phyloP scores from a whole-genome alignment of 2,888 invertebrate species.

The Ligdia adustata region DNA sequence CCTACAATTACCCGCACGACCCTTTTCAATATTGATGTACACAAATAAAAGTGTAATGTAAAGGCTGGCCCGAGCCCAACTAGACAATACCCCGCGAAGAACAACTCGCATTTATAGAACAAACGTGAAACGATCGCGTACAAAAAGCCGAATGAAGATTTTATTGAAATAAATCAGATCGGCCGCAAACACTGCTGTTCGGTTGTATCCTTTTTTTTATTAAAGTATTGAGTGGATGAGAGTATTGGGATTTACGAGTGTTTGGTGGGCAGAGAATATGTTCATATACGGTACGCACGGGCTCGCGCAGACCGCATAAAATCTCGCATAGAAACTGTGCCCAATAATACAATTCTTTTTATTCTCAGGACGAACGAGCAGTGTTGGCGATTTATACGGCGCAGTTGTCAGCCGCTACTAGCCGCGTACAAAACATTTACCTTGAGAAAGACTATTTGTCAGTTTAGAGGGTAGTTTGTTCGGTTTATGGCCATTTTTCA shows the following conservation, averaged over 20 bases:
- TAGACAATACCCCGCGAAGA: conserved; percentile 29
- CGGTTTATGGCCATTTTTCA: conserved; percentile 35
- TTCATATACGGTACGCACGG: conserved; percentile 53
- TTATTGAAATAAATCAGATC: conserved; percentile 68
- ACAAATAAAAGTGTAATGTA: conserved; percentile 31
- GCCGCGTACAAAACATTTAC: conserved; percentile 41
- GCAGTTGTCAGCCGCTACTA: conserved; percentile 44
- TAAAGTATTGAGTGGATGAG: conserved; percentile 61
- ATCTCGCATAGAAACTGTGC: conserved; percentile 53
- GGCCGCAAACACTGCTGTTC: conserved; percentile 48
- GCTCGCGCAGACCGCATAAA: conserved; percentile 60
- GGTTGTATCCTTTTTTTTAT: conserved; percentile 49
- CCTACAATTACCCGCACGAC: conserved; percentile 36
- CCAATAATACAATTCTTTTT: conserved; percentile 64
- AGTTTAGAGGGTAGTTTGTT: conserved; percentile 37
- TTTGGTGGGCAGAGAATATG: conserved; percentile 66
- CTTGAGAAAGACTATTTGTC: conserved; percentile 40
- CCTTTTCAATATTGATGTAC: conserved; percentile 37
- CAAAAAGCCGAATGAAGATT: conserved; percentile 45
- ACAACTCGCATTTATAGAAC: conserved; percentile 24
- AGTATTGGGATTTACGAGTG: conserved; percentile 69
- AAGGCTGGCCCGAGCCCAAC: conserved; percentile 22
- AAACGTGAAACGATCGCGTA: conserved; percentile 26
- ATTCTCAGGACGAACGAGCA: conserved; percentile 48
- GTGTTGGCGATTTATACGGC: conserved; percentile 45